Conservation (phyloP, 2,113 vertebrate species). For the Pygoscelis antarcticus region DNA sequence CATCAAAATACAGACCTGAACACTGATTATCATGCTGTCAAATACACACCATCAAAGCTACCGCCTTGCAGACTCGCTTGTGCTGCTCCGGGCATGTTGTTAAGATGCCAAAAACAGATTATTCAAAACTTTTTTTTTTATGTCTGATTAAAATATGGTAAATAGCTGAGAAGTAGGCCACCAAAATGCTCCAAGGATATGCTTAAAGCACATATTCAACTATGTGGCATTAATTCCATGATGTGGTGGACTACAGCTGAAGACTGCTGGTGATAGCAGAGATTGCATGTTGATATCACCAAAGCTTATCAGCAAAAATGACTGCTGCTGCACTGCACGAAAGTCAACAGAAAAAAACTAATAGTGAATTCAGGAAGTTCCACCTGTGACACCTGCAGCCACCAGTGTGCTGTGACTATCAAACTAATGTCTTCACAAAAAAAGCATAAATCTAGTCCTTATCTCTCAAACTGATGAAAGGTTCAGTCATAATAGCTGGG, state of each 20-base stretch:
- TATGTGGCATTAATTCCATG: background rate
- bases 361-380: background rate
- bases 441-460: background rate
- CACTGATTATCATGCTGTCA: background rate
- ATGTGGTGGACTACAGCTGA: background rate
- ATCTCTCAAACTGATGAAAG: background rate
- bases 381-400: background rate
- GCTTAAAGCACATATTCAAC: background rate
- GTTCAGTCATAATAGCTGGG: background rate
- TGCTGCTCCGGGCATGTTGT: background rate
- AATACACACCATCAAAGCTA: background rate
- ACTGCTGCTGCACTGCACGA: background rate
- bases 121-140: background rate
- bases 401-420: background rate
- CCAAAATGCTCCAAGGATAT: background rate
- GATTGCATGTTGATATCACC: background rate
- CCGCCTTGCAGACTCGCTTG: background rate
- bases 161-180: background rate
- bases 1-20: background rate
- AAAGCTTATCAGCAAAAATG: background rate
- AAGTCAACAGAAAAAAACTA: background rate
- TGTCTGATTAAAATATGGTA: background rate
- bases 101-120: background rate
- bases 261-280: background rate
- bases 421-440: background rate